Base-by-base conservation (phyloP, 2,113 vertebrate species). In the Lampris incognitus region DNA sequence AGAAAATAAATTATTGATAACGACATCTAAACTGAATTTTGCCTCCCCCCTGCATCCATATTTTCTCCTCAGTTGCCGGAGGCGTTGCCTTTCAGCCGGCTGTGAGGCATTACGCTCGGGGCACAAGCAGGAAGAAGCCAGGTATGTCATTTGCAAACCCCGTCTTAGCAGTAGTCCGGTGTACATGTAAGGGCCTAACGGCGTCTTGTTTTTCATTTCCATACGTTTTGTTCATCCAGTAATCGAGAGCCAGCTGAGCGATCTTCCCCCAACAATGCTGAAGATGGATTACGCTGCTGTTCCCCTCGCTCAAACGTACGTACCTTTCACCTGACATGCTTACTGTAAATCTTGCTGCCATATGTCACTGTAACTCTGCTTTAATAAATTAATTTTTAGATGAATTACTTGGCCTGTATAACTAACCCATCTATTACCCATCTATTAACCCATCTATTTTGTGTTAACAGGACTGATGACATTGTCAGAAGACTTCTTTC, bases 401-500 rank as follows among this genome's bases (percentile, higher is more conserved):
- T 63, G 2, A 10, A 37, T 55, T 1, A 24, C 40, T 24, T 3
- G 24, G 38, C 11, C 6, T 44, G n/a, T 2, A 8, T 8, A 2
- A 54, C 0, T 39, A 46, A 5, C 24, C n/a, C 40, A 10, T 72
- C 8, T 62, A 59, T 44, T 71, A 62, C 78, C 46, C 24, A 24
- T 0, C 24, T 24, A 24, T 24, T 24, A 24, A 51, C 4, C 6
- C 0, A 42, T 65, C 4, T 78, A 7, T 88, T 69, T 82, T 84
- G 8, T 86, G 13, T 83, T 69, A 86, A 74, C 85, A 99, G 98
- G 3, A 91, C 95, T 42, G 95, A 98, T 8, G 96, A 97, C 74
- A 46, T 98, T 1, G 96, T 99, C 72, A 97, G 85, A 90, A 95
- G 93, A 67, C 74, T 99, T n/a, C 78, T 99, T 70, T 95, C 96